Base-by-base conservation (phyloP, 2,888 invertebrate genomes). In the Xylota segnis region DNA sequence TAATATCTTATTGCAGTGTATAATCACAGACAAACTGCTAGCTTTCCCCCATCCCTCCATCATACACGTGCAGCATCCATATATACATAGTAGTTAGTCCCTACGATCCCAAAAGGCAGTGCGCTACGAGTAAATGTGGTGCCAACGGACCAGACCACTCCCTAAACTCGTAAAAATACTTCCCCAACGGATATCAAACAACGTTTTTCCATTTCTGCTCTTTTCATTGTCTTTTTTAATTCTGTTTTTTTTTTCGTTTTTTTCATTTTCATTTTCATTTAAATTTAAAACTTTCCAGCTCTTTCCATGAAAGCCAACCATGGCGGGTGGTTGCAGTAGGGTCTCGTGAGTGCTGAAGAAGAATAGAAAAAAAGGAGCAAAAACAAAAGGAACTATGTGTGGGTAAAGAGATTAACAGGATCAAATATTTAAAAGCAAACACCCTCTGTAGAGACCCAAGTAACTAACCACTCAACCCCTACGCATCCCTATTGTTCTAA, bases 131-230 rank as follows among this genome's bases (percentile, higher is more conserved):
- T 58, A 32, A 65, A 84, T 75, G n/a, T 45, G 54, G 34, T 61
- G 18, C 56, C 70, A 75, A 52, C 40, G 56, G 9, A 27, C n/a
- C 18, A 23, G 71, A 81, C 79, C 79, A 84, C 58, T 81, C 75
- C 75, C 81, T 54, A 27, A 56, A 68, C 71, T 86, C 72, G 82
- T 77, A 82, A 86, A 81, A 76, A 74, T 81, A 76, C 82, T 77
- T 86, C 76, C 76, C 74, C 71, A 68, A 18, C 76, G 82, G 77
- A 86, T 81, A 82, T 82, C 86, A 86, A 77, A 86, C 82, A 81
- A 72, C 76, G 68, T 71, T 82, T 76, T 86, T 71, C 72, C 82
- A 86, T 77, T 82, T 86, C 68, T 63, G 34, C 32, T 86, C 72
- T 45, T 40, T 47, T 56, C 58, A 61, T 56, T 68, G 71, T 71